Evolutionary conservation across 2,113 vertebrate species (phyloP), one percentile per base, ranked within the genome.

Genomic region (Charina bottae): DNA sequence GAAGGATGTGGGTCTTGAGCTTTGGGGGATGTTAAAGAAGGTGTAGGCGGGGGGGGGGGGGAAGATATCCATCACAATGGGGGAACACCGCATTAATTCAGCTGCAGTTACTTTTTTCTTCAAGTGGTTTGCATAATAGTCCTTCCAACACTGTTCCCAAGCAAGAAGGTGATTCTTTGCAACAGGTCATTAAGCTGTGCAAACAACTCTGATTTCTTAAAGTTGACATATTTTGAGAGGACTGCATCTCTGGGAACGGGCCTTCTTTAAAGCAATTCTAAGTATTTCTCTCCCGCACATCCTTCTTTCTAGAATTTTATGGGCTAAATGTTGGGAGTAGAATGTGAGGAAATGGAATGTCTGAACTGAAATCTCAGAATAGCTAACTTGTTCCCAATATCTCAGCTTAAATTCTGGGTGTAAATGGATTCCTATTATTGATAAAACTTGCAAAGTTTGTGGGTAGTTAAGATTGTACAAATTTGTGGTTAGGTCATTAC

Each of bases 151-250:
- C 19, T n/a, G 0, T 23, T 33, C 87, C 15, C 56, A 3, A 49
- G 72, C 54, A 11, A 24, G 15, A 3, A 23, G 83, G 17, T 62
- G 24, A 46, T 15, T 33, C 55, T 91, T 87, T 60, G 59, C 21
- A 10, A 4, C 64, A n/a, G 2, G 28, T n/a, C 60, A 1, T n/a
- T 64, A n/a, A 0, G 6, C 0, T 0, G 9, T 6, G 0, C 42
- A 28, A 53, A 83, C n/a, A 53, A 2, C 0, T 17, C 28, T 13
- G 26, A 1, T 49, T 64, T 54, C 88, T 68, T 37, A 83, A 90
- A 46, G 89, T 5, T 58, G 13, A 28, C 8, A 46, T 49, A 1
- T 33, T 58, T 37, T 53, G 46, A 62, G 88, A 53, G 33, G 15
- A n/a, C 49, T 54, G 28, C 8, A 28, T n/a, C 17, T 13, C 12